Conservation (phyloP, 2,888 invertebrate genomes). For the Graphium colonna region DNA sequence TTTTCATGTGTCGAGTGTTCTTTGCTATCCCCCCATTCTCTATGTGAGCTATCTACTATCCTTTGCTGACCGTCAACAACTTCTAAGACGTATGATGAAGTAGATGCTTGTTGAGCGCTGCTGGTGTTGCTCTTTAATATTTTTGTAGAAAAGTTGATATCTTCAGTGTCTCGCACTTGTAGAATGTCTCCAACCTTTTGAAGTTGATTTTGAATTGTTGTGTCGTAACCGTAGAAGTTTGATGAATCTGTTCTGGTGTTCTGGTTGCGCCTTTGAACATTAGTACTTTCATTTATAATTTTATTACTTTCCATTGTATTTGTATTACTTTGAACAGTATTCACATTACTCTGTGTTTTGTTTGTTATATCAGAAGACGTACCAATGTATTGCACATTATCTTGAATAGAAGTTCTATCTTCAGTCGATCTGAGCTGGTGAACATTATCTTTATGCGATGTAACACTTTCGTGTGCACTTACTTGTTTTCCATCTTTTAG, state of each 20-base stretch:
- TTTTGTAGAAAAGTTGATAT: slow-evolving; percentile 68
- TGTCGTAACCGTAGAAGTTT: slow-evolving; percentile 70
- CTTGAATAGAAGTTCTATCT: slow-evolving; percentile 43
- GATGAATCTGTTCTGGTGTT: slow-evolving; percentile 62
- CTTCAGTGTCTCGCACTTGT: slow-evolving; percentile 56
- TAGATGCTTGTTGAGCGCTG: slow-evolving; percentile 80
- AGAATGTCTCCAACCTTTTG: slow-evolving; percentile 68
- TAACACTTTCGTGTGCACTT: slow-evolving; percentile 57
- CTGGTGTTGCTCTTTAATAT: slow-evolving; percentile 79
- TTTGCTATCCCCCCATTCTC: slow-evolving; percentile 79
- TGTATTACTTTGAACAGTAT: slow-evolving; percentile 33
- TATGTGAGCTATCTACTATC: slow-evolving; percentile 78
- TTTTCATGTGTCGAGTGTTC: slow-evolving; percentile 75
- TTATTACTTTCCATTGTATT: slow-evolving; percentile 39
- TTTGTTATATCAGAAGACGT: slow-evolving; percentile 23
- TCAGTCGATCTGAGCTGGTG: slow-evolving; percentile 53
- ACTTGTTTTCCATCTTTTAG: slow-evolving; percentile 67
- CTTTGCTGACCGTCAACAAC: slow-evolving; percentile 82
- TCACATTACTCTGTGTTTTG: not conserved
- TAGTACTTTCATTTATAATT: slow-evolving; percentile 40
- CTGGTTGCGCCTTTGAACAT: slow-evolving; percentile 46
- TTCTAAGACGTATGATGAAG: slow-evolving; percentile 82
- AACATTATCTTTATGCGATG: slow-evolving; percentile 64
- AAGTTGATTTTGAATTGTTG: slow-evolving; percentile 66
- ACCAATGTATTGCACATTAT: slow-evolving; percentile 20